A percentile compares a stretch with the other conserved stretches of the same genome.
These are phyloP conservation scores for Lepidurus arcticus DNA, from an alignment of 1,140 invertebrate species.

Conservation along the genomic window DNA sequence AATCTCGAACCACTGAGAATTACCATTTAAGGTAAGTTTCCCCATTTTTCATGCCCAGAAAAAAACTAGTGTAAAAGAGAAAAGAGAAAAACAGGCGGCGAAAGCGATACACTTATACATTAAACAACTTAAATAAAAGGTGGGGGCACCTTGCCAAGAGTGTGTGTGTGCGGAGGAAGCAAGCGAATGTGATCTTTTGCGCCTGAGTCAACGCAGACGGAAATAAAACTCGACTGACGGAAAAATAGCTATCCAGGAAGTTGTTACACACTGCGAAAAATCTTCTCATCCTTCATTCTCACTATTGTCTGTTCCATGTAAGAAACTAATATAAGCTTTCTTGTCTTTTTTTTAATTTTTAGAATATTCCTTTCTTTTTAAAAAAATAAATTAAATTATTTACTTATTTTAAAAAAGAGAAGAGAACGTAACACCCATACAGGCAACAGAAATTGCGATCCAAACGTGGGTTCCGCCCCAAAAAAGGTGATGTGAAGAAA, in stretches of 20 bases:
- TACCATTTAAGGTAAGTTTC: background rate
- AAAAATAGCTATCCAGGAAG: background rate
- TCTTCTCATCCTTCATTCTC: no score
- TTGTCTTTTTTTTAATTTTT: no score
- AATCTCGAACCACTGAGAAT: background rate
- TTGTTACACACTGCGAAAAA: background rate
- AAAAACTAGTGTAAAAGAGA: background rate
- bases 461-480: background rate
- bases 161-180: background rate
- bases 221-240: background rate
- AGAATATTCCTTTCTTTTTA: no score
- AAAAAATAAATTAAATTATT: no score
- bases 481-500: background rate
- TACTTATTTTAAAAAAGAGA: background rate
- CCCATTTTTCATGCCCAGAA: background rate
- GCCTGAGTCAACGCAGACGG: slow-evolving; percentile 10
- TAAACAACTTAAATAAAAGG: background rate
- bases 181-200: background rate
- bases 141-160: background rate
- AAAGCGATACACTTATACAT: background rate
- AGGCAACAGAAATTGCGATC: background rate
- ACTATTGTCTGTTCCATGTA: no score
- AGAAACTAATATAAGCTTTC: no score
- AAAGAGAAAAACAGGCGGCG: background rate
- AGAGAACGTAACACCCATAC: background rate